Evolutionary conservation across 2,797 vertebrate species (phyloP), one percentile per base, ranked within the genome.

Genomic region (Danio jaintianensis): DNA sequence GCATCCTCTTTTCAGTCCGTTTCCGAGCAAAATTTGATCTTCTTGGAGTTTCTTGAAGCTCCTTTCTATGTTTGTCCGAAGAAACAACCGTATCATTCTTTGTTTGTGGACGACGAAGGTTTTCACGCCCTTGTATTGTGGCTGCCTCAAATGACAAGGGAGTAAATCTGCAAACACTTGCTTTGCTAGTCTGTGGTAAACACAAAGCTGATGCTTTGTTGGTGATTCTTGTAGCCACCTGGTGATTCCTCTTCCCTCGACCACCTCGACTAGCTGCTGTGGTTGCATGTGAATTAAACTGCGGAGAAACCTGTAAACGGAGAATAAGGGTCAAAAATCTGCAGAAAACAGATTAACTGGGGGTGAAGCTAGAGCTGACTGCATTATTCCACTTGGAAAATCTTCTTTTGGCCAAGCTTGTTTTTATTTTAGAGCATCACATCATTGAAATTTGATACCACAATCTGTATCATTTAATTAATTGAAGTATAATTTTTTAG

Each of bases 281-380:
- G 80, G 80, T 77, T 63, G 76, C 76, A 62, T 88, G 63, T 5
- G 55, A 50, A 50, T 94, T 94, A 90, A 98, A 98, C 53, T 98
- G 93, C 70, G 96, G 94, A 59, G 83, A 92, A 2, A 98, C 94
- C 97, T 98, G 76, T 74, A 83, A 83, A 59, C 13, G 75, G 16
- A 64, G 10, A 79, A 76, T 7, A 59, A 5, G 52, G 11, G 4
- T 22, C 8, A 36, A 61, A 29, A 40, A 20, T n/a, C n/a, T n/a
- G n/a, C n/a, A n/a, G n/a, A n/a, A n/a, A n/a, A n/a, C n/a, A n/a
- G n/a, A n/a, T n/a, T n/a, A n/a, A n/a, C n/a, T n/a, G n/a, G n/a
- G n/a, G n/a, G n/a, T n/a, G n/a, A n/a, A n/a, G n/a, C n/a, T n/a
- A n/a, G n/a, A n/a, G n/a, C n/a, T n/a, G n/a, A n/a, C n/a, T n/a